Evolutionary conservation across 1,140 invertebrate genomes (phyloP).

Genomic region (Drosophila ambigua): DNA sequence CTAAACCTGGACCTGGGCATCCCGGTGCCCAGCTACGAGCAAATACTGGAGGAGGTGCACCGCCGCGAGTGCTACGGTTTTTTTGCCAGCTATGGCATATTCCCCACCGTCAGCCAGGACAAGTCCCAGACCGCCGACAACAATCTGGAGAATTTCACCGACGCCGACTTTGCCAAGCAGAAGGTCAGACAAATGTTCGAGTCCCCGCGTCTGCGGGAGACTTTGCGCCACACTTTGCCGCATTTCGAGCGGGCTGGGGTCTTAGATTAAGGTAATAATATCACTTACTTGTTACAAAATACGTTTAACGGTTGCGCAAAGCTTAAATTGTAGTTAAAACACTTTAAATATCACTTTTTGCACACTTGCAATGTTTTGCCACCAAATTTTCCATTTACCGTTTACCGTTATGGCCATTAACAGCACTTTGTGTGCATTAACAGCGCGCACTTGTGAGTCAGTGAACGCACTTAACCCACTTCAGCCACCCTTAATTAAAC

Average conservation of each 20-base stretch:
- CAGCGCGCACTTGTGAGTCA: no score
- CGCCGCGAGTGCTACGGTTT: constrained; percentile 75
- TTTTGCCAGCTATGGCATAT: constrained; percentile 71
- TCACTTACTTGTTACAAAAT: neutral
- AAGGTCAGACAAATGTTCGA: constrained; percentile 69
- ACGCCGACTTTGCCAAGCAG: constrained; percentile 64
- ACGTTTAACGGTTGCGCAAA: no score
- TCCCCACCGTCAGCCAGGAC: constrained; percentile 71
- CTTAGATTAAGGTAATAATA: constrained; percentile 21
- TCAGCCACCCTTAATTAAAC: no score
- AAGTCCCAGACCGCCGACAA: constrained; percentile 67
- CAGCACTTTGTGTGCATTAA: no score
- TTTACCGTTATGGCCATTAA: no score
- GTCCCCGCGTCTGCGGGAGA: constrained; percentile 57
- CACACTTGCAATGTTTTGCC: no score
- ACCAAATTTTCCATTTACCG: no score
- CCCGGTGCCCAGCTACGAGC: constrained; percentile 75
- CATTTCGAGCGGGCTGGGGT: constrained; percentile 70
- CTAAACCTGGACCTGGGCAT: constrained; percentile 48
- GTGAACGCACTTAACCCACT: no score
- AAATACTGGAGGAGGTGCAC: constrained; percentile 73
- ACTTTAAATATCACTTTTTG: no score
- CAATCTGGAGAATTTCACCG: constrained; percentile 66
- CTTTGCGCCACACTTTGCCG: constrained; percentile 64
- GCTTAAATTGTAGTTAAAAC: no score